Evolutionary conservation across 64 coral and sea anemone species (phyloP), one percentile per base, ranked within the genome.

Genomic region (Orbicella faveolata): DNA sequence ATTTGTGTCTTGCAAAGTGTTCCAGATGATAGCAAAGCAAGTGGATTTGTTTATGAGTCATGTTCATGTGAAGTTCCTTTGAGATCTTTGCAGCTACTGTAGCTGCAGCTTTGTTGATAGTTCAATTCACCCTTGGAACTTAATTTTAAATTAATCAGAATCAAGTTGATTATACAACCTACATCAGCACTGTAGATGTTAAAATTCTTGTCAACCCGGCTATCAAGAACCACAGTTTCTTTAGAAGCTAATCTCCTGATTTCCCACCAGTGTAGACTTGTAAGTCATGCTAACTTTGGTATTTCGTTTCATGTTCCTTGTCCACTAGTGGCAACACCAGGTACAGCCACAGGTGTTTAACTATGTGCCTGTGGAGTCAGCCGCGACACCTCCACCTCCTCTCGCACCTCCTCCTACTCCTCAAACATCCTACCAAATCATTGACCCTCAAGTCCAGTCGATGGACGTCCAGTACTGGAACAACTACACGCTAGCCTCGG

Each of bases 351-450:
- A 84, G 74, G 82, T 86, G 23, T 62, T 75, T 72, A 80, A 77
- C 63, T 92, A 92, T 92, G 78, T 87, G 74, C 90, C 90, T 52
- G 77, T 92, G 83, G 90, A 92, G 86, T 77, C 81, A 63, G 90
- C 82, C 6, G 86, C 90, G 53, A 84, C 90, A 34, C 90, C 90
- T 55, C 90, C 90, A 66, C 77, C 90, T 55, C 90, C 90, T 55
- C 84, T 78, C 9, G 87, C 75, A 41, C 87, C 87, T 75, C 73
- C 73, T 76, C 87, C 85, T 63, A 66, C 75, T 21, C 75, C 86
- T 77, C 87, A 75, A 76, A 59, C 87, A 34, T 78, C 75, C 14
- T 92, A 87, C 64, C 90, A 92, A 75, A 92, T 92, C 12, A n/a
- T 87, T 34, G 65, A 66, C 61, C 75, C 90, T n/a, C 90, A 87